A percentile compares a stretch with the other conserved stretches of the same genome.
Evolutionary conservation across 2,797 vertebrate species (phyloP).

Genomic region (Remorina albescens): DNA sequence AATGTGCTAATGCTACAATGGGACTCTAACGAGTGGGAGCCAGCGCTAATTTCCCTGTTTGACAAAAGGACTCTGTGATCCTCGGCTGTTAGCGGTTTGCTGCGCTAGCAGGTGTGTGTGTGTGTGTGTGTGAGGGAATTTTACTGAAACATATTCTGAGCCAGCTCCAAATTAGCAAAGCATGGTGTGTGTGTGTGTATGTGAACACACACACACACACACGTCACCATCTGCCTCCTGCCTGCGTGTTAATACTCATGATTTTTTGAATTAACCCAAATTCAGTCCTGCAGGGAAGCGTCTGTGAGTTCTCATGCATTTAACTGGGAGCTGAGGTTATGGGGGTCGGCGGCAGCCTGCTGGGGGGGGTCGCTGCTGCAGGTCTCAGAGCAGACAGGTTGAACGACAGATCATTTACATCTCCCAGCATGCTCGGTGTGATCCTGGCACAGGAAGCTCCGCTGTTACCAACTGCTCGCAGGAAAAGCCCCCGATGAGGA

Average conservation of each 20-base stretch:
- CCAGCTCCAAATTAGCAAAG: not conserved
- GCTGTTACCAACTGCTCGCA: conserved; percentile 17
- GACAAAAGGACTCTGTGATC: conserved; percentile 78
- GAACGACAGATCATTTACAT: conserved; percentile 56
- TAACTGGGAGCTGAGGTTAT: conserved; percentile 17
- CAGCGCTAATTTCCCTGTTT: conserved; percentile 77
- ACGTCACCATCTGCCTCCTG: not conserved
- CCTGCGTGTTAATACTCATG: not conserved
- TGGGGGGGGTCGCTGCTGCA: conserved; percentile 45
- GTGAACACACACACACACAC: not conserved
- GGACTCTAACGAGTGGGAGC: conserved; percentile 71
- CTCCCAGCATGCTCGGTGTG: conserved; percentile 47
- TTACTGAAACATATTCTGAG: not conserved
- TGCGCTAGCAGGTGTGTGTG: conserved; percentile 59
- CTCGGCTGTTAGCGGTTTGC: conserved; percentile 61
- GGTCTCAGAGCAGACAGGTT: conserved; percentile 56
- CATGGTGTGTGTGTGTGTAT: conserved; percentile 22
- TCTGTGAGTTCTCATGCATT: not conserved
- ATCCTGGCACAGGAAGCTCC: conserved; percentile 30
- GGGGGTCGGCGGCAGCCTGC: conserved; percentile 46
- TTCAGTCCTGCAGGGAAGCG: not conserved
- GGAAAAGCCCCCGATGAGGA: conserved; percentile 45
- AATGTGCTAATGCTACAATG: conserved; percentile 84
- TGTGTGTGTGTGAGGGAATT: conserved; percentile 32
- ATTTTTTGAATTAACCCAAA: not conserved